Base-by-base conservation (phyloP, 2,113 vertebrate species). In the Neomonachus schauinslandi region DNA sequence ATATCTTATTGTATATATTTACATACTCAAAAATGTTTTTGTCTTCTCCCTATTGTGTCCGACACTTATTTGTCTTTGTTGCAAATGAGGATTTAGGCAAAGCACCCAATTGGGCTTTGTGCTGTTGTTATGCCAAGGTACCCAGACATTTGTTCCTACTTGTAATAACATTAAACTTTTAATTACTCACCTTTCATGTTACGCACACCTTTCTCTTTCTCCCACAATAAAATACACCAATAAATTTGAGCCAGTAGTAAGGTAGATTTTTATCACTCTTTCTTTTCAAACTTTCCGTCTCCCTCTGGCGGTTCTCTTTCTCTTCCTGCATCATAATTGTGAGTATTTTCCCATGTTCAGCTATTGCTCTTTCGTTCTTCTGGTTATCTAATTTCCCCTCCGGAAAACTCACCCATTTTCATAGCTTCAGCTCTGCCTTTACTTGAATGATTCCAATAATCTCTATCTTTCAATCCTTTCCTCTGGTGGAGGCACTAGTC, bases 131-230 rank as follows among this genome's bases (percentile, higher is more conserved):
- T 96, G 92, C 94, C 94, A 96, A 97, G 92, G 89, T 91, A 96
- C 55, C 79, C 84, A 84, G 28, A 86, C 89, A 95, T 98, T 98
- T 98, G 77, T 96, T 97, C 53, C 88, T 94, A 94, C 91, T 97
- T 98, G 91, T 77, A 97, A 79, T 22, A 77, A 82, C 85, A 91
- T 92, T 97, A 93, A 97, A 87, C 49, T 93, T 97, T 93, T 76
- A 92, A 33, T 57, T 81, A n/a, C 87, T 86, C 28, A 65, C 51
- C 4, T 55, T 81, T 81, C 2, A 6, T 49, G 96, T 65, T 72
- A 83, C 93, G 22, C 59, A 77, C 93, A 69, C 13, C 1, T 95
- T 71, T 95, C 61, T 96, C 4, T 86, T 88, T 51, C 63, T 49
- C 24, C 11, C 31, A 61, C 21, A 55, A 59, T 81, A 88, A 86